Evolutionary conservation across 1,140 invertebrate species (phyloP).

Genomic region (Saccostrea echinata): DNA sequence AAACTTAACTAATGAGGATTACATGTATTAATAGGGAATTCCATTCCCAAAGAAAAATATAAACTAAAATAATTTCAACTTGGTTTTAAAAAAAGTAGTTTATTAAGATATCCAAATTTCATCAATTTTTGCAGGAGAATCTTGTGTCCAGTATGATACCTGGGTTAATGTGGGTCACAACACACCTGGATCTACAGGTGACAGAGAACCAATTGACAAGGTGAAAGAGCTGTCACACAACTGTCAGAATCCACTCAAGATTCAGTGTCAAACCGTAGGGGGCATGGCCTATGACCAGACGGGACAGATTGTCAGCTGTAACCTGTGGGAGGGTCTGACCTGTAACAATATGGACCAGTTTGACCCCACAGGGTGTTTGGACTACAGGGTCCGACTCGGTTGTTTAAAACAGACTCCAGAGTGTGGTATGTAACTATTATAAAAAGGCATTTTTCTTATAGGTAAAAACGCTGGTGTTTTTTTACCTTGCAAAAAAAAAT

Average conservation of each 20-base stretch:
- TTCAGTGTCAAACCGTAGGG: conserved; percentile 71
- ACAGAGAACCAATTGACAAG: conserved; percentile 59
- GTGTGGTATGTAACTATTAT: conserved; percentile 62
- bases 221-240: conserved; percentile 55
- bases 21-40: too few species aligned
- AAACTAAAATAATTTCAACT: too few species aligned
- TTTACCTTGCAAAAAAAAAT: too few species aligned
- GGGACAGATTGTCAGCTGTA: conserved; percentile 86
- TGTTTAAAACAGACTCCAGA: conserved; percentile 68
- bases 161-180: conserved; percentile 66
- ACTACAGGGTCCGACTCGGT: conserved; percentile 76
- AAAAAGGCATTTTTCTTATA: too few species aligned
- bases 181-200: conserved; percentile 57
- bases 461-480: too few species aligned
- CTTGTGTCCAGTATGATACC: conserved; percentile 64
- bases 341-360: conserved; percentile 81
- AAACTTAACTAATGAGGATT: too few species aligned
- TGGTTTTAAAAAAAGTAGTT: too few species aligned
- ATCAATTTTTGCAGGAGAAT: conserved; percentile 53
- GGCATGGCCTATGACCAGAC: conserved; percentile 59
- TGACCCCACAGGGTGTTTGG: conserved; percentile 63
- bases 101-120: not conserved
- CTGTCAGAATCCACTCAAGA: conserved; percentile 67
- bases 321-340: conserved; percentile 86
- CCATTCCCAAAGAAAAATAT: too few species aligned